Evolutionary conservation across 2,113 vertebrate species (phyloP).

Genomic region (Sclerurus mexicanus): DNA sequence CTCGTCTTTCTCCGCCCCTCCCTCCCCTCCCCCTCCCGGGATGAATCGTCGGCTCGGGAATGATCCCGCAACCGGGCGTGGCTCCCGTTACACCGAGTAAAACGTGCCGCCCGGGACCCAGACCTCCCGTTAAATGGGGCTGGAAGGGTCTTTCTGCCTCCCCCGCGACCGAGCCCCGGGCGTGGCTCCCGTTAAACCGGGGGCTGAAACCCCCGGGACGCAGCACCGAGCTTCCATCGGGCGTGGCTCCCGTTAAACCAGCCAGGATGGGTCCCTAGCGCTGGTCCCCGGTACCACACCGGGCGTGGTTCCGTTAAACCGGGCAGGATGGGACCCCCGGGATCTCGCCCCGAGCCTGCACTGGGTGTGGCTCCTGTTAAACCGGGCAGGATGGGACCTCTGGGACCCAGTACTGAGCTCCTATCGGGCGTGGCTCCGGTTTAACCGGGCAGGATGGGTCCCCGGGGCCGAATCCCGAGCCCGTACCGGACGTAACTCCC

Average conservation of each 20-base stretch:
- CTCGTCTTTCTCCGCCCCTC: too few species aligned
- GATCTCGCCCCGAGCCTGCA: too few species aligned
- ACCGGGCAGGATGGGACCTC: neutral
- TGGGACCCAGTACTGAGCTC: too few species aligned
- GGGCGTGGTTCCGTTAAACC: neutral
- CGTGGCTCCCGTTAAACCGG: neutral
- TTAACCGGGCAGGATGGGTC: neutral
- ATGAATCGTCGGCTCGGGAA: neutral
- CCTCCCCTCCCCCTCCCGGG: neutral
- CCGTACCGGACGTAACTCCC: neutral
- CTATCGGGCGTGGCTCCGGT: neutral
- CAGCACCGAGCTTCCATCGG: neutral
- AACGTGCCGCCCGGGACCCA: neutral
- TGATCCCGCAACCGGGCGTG: neutral
- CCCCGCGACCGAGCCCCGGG: neutral
- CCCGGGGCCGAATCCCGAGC: neutral
- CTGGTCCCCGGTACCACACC: too few species aligned
- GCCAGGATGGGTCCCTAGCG: neutral
- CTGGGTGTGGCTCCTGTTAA: neutral
- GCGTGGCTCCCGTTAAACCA: neutral
- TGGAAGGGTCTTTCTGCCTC: neutral
- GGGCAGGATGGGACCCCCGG: neutral
- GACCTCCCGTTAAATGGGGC: neutral
- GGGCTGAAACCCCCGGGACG: too few species aligned
- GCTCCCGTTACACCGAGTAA: neutral